Base-by-base conservation (phyloP, 2,113 vertebrate species). In the Acrocephalus kingi region DNA sequence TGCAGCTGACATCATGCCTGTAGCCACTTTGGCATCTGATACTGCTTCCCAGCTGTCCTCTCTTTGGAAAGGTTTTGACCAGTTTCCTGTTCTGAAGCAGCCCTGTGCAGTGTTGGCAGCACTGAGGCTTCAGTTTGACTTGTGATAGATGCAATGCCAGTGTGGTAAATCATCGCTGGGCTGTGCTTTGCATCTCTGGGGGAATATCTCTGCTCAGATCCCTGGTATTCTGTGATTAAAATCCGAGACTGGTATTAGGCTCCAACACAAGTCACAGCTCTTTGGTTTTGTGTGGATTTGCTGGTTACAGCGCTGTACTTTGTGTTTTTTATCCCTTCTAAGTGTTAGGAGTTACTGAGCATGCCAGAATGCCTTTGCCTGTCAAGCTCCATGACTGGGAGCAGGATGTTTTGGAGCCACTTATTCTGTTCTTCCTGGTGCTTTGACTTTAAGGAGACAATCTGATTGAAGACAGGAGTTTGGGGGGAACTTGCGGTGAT, bases 51-150 rank as follows among this genome's bases (percentile, higher is more conserved):
- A 90, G 81, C 78, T 91, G 61, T 87, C 56, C 66, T 59, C 62
- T 59, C 35, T 82, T 89, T 94, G 81, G 77, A 61, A 72, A 49
- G 92, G 45, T 82, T 91, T 79, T 84, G 84, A 48, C 56, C 49
- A 54, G 35, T 81, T 94, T 69, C 46, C 77, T 9, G 1, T 58
- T 80, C 72, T 83, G 83, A 27, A 76, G 20, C 56, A 76, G 55
- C 56, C 89, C 52, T 52, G 78, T n/a, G 39, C 19, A 1, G 52
- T 20, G 39, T 48, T 95, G 90, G 92, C 89, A 89, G 81, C 0
- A 0, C 64, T 18, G 15, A 78, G 61, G 46, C 69, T 89, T 81
- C 72, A 55, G 81, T 72, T 82, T 84, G 59, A 55, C 33, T 89
- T 27, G 61, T 75, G 84, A 58, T 35, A 74, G 77, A 45, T 91